Conservation (phyloP, 2,113 vertebrate species). For the Sturnus vulgaris region DNA sequence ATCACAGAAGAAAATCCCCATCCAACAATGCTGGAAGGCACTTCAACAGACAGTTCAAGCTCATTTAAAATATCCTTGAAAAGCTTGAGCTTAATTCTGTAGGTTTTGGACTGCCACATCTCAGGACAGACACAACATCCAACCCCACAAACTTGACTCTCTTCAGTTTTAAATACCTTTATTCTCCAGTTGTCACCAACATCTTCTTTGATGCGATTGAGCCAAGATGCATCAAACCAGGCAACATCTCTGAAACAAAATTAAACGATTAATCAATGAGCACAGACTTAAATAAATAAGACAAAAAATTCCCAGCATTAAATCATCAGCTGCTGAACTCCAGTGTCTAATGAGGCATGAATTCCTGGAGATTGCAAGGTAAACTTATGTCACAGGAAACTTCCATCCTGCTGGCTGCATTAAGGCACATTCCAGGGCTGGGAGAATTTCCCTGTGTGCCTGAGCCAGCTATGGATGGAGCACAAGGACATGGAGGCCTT, state of each 20-base stretch:
- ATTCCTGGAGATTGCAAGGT: background rate
- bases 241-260: slow-evolving; percentile 82
- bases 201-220: slow-evolving; percentile 90
- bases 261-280: background rate
- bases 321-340: background rate
- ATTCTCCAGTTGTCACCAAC: slow-evolving; percentile 92
- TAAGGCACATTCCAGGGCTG: background rate
- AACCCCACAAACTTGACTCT: background rate
- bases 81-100: background rate
- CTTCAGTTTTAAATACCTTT: slow-evolving; percentile 80
- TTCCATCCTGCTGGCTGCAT: background rate
- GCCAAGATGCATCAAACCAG: slow-evolving; percentile 90
- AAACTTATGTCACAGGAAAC: background rate
- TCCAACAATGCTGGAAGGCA: background rate
- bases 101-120: background rate
- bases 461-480: background rate
- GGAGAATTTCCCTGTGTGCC: background rate
- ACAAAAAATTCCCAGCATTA: background rate
- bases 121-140: background rate
- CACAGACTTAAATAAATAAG: background rate
- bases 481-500: background rate
- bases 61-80: background rate
- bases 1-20: background rate
- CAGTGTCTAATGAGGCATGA: background rate
- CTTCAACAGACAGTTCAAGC: background rate